Evolutionary conservation across 2,888 invertebrate species (phyloP).

Genomic region (Calameuta filiformis): DNA sequence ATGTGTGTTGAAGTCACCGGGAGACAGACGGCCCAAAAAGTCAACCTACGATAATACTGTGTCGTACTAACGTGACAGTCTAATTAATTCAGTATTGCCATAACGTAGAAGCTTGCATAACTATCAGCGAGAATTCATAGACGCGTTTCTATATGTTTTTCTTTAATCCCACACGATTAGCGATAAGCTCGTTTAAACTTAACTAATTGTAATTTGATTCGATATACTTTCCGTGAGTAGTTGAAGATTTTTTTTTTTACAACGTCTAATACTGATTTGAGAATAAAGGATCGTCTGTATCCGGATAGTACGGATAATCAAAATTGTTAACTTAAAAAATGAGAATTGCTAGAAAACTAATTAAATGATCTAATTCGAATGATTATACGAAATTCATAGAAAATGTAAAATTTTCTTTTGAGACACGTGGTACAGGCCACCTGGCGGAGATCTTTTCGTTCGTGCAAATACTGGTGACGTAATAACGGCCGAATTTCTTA

Average conservation of each 20-base stretch:
- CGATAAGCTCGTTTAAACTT: not conserved
- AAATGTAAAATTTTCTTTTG: not conserved
- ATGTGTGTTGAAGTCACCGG: not conserved
- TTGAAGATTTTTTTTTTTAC: not conserved
- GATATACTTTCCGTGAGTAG: not conserved
- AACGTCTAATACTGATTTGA: not conserved
- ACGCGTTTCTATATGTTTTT: not conserved
- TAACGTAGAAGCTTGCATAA: not conserved
- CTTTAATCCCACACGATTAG: not conserved
- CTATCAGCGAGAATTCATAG: not conserved
- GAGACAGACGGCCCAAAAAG: slow-evolving; percentile 1
- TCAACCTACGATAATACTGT: not conserved
- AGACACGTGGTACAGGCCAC: not conserved
- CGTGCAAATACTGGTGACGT: not conserved
- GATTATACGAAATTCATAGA: not conserved
- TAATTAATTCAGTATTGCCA: slow-evolving; percentile 4
- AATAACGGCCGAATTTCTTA: not conserved
- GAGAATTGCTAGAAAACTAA: not conserved
- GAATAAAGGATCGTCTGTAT: not conserved
- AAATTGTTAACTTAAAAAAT: not conserved
- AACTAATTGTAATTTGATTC: not conserved
- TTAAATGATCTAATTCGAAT: not conserved
- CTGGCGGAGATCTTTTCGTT: not conserved
- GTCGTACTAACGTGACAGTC: not conserved
- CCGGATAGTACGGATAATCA: not conserved